Evolutionary conservation across 2,888 invertebrate species (phyloP), one percentile per base, ranked within the genome.

Genomic region (Sarcophaga rosellei): DNA sequence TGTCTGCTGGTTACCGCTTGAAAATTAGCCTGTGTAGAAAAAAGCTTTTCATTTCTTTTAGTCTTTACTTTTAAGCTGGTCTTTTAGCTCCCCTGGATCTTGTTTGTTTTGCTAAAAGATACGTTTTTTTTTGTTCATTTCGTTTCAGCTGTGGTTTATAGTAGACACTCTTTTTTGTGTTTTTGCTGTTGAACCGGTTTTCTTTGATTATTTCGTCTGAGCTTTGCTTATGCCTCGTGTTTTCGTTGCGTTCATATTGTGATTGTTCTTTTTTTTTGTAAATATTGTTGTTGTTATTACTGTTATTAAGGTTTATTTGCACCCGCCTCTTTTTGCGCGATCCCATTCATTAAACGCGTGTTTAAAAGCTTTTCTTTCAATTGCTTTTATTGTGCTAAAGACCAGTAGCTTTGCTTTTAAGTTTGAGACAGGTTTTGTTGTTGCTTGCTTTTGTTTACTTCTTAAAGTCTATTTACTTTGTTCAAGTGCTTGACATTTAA

Each of bases 101-200:
- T 68, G 79, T 78, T 81, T 78, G 70, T 81, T 81, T 74, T 84
- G 81, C 70, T 81, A 80, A 84, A 80, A 44, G 59, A 76, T 80
- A 53, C 53, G 4, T 4, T 15, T 53, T 12, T 53, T 53, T 53
- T 12, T 10, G n/a, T 79, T 80, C 69, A 80, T 83, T 62, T 47
- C 75, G 15, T 66, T 76, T 73, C 75, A 57, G 20, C 80, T 73
- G 84, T 84, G 4, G 88, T 89, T 88, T 90, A 89, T 89, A 90
- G 90, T 89, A 90, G 90, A 89, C 89, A 90, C 90, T 87, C 86
- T 69, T 77, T 65, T 73, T 20, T 62, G n/a, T 74, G 20, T 53
- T 77, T 78, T 87, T 77, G 83, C 81, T 84, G 81, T 80, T 84
- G 81, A 88, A 88, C 88, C 81, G 85, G 88, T 88, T 88, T 35